Evolutionary conservation across 2,113 vertebrate species (phyloP), one percentile per base, ranked within the genome.

Genomic region (Tupaia chinensis): DNA sequence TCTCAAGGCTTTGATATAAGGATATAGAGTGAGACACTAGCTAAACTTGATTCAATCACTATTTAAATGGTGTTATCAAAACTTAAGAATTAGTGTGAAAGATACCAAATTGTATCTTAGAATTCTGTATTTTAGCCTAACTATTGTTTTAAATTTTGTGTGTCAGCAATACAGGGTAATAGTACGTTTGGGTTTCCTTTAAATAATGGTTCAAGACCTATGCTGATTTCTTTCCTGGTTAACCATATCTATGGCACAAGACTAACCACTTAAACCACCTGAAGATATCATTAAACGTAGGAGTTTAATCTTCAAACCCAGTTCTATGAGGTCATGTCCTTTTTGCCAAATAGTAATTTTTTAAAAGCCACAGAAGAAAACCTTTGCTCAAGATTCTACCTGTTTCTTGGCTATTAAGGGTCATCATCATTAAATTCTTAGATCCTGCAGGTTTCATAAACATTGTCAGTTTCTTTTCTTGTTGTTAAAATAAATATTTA

Each of bases 191-290:
- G 69, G 86, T 88, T 96, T 95, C 54, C 68, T 85, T 80, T 79
- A 44, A 88, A 58, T 85, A 77, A 78, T 92, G 77, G 76, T 93
- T 96, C 63, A 56, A 96, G 95, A 92, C 32, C 73, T 63, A 60
- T 68, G 63, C 58, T 94, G 66, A 94, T 90, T 56, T 92, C 60
- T 74, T 85, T 88, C 54, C 44, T 96, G 34, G 53, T 94, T 93
- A 91, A 78, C 78, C 68, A 74, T 27, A 83, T 23, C 44, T 87
- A 15, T 92, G 25, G 63, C 13, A 17, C 25, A 87, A 68, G 56
- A 84, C 61, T 73, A 94, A 27, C 83, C 72, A 81, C 63, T 95
- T 91, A 87, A 93, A 93, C 58, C 83, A 93, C 72, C 65, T 89
- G 34, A 66, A 95, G 83, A 94, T 61, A 69, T 94, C 82, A 89